Percentiles rank a stretch among this genome's conserved stretches.
Evolutionary conservation across 2,113 vertebrate genomes (phyloP).

Genomic region (Neomonachus schauinslandi): DNA sequence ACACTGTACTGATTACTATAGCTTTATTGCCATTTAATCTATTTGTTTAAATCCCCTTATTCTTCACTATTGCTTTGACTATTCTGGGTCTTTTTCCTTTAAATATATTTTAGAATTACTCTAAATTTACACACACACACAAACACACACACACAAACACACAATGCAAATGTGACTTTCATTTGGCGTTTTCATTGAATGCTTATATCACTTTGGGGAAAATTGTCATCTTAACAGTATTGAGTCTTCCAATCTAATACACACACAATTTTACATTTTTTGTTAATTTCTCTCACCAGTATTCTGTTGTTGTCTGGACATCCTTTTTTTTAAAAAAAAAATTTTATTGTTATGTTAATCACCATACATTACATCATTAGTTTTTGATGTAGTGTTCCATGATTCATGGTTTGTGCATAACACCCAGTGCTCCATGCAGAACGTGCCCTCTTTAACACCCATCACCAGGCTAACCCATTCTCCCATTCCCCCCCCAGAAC

Average conservation of each 20-base stretch:
- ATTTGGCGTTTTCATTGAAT: neutral
- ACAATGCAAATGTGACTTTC: neutral
- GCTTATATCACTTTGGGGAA: neutral
- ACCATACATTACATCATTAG: no score
- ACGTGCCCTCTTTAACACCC: no score
- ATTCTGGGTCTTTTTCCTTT: neutral
- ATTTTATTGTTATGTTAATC: no score
- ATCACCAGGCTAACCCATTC: no score
- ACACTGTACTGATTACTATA: neutral
- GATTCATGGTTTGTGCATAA: no score
- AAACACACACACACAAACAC: neutral
- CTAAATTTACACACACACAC: neutral
- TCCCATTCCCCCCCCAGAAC: no score
- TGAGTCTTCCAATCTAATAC: neutral
- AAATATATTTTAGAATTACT: neutral
- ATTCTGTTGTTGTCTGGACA: neutral
- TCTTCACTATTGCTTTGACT: neutral
- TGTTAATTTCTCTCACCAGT: neutral
- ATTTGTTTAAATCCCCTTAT: neutral
- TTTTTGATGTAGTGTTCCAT: no score
- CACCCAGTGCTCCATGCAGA: no score
- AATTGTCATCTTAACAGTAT: neutral
- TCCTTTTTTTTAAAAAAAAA: neutral
- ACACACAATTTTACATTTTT: neutral
- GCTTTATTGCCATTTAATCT: neutral